Percentiles rank a stretch among this genome's conserved stretches.
Conservation (phyloP, 2,888 invertebrate species). For the Eueremaeus valkanovi region DNA sequence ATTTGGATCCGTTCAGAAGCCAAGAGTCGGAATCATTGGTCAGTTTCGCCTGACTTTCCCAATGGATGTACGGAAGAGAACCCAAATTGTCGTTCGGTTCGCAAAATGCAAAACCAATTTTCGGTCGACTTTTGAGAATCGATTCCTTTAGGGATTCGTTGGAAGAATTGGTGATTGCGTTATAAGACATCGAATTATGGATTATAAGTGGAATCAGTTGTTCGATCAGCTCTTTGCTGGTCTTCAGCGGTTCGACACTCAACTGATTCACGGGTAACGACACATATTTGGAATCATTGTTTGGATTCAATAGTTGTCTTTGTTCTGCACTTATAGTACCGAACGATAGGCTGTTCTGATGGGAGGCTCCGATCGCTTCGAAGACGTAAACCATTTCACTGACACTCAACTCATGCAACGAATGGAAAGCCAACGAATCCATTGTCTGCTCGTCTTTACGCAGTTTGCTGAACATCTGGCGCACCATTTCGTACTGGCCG, state of each 20-base stretch:
- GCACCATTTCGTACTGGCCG: constrained; percentile 40
- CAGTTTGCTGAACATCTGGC: constrained; percentile 22
- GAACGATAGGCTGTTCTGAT: constrained; percentile 19
- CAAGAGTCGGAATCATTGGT: constrained; percentile 35
- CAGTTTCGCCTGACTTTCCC: constrained; percentile 39
- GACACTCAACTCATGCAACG: constrained; percentile 35
- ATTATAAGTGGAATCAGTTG: constrained; percentile 30
- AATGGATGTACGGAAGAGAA: constrained; percentile 36
- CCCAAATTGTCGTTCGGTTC: constrained; percentile 23
- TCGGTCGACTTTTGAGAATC: neutral
- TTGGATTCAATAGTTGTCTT: neutral
- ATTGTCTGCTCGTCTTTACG: constrained; percentile 34
- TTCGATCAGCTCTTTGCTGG: constrained; percentile 25
- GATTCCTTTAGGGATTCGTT: constrained; percentile 38
- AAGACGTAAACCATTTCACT: constrained; percentile 42
- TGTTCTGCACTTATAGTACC: constrained; percentile 28
- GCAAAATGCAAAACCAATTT: constrained; percentile 41
- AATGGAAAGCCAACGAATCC: constrained; percentile 33
- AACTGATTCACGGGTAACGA: constrained; percentile 1
- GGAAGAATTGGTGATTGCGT: constrained; percentile 10
- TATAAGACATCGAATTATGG: constrained; percentile 35
- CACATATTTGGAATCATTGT: neutral
- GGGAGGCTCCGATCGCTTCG: constrained; percentile 40
- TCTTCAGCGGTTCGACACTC: constrained; percentile 15
- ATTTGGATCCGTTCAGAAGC: constrained; percentile 40